These are phyloP conservation scores for Ia io DNA, from an alignment of 2,113 vertebrate genomes.

Conservation along the genomic window DNA sequence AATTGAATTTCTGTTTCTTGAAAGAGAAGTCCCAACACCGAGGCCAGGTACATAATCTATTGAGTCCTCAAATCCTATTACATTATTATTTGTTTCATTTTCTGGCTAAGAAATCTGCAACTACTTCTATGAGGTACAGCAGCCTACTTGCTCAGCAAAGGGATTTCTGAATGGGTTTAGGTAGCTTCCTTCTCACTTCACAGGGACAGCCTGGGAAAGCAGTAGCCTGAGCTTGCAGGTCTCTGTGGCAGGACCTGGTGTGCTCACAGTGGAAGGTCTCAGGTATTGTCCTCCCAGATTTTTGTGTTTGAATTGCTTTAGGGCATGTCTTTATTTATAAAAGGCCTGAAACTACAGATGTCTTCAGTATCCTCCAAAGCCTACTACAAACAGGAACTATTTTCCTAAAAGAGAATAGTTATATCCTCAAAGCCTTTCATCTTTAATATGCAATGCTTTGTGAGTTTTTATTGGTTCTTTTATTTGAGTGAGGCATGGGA, in stretches of 20 bases:
- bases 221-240: accelerated
- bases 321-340: neutral
- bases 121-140: neutral
- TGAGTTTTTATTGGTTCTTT: neutral
- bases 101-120: neutral
- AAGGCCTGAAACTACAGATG: neutral
- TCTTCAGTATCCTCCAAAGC: neutral
- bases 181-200: neutral
- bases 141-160: neutral
- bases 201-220: accelerated
- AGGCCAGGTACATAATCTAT: neutral
- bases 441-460: neutral
- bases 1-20: neutral
- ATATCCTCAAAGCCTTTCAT: neutral
- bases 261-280: neutral
- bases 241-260: neutral
- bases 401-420: neutral
- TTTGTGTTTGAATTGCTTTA: neutral
- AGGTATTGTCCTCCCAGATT: neutral
- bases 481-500: neutral
- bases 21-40: neutral
- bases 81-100: neutral
- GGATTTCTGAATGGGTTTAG: neutral
- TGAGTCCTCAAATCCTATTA: neutral
- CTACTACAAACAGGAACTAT: neutral